Conservation (phyloP, 2,888 invertebrate species). For the Margaritifera margaritifera region DNA sequence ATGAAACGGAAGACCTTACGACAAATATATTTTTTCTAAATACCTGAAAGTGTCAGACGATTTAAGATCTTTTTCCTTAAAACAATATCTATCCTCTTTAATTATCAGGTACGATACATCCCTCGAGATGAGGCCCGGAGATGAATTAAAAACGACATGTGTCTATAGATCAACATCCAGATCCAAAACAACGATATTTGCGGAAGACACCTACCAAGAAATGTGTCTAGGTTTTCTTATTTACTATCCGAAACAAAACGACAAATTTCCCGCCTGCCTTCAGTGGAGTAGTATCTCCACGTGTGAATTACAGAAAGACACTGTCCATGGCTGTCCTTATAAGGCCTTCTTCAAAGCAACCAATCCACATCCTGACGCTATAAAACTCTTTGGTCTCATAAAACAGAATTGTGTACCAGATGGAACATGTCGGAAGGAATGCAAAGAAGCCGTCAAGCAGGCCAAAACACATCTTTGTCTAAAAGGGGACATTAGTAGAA, state of each 20-base stretch:
- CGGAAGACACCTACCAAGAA: constrained; percentile 51
- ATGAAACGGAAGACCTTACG: too few species aligned
- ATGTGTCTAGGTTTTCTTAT: constrained; percentile 56
- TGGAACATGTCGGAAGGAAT: too few species aligned
- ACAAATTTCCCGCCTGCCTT: constrained; percentile 30
- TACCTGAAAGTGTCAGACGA: too few species aligned
- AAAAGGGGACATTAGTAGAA: too few species aligned
- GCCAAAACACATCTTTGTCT: too few species aligned
- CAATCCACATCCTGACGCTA: too few species aligned
- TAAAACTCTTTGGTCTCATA: too few species aligned
- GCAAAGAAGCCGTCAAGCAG: too few species aligned
- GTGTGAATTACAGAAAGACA: not conserved
- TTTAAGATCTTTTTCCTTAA: not conserved
- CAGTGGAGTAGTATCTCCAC: constrained; percentile 2
- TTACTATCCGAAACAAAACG: constrained; percentile 44
- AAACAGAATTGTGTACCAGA: too few species aligned
- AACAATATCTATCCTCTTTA: not conserved
- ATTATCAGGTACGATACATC: constrained; percentile 34
- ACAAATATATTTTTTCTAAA: too few species aligned
- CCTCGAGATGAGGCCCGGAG: constrained; percentile 40
- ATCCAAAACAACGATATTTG: constrained; percentile 24
- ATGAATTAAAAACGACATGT: constrained; percentile 47
- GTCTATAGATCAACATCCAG: constrained; percentile 29
- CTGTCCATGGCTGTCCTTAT: too few species aligned
- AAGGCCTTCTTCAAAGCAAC: too few species aligned